Evolutionary conservation across 2,888 invertebrate genomes (phyloP), one percentile per base, ranked within the genome.

Genomic region (Esperia sulphurella): DNA sequence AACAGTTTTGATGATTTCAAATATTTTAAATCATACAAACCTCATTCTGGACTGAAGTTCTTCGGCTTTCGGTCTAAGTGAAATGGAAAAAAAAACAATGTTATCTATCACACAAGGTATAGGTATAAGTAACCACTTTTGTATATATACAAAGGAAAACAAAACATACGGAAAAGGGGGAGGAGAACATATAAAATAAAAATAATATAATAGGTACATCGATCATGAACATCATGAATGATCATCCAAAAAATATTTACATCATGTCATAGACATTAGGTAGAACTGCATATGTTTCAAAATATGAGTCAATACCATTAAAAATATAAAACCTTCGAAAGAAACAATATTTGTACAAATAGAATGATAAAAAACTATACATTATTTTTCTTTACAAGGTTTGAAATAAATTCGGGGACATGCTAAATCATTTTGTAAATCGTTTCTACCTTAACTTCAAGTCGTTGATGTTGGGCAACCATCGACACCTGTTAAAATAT

Each of bases 401-500:
- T 43, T 29, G 14, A 43, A 33, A 45, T 41, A 29, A 9, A 12
- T 12, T 10, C 4, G 39, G 39, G 45, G 12, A 42, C 54, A 51
- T 49, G 42, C 53, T 50, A 45, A 31, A 10, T 41, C 28, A 39
- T 30, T 14, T 43, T 33, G 7, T 9, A 33, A n/a, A 43, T 39
- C 41, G 41, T 56, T 60, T 72, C 70, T 88, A 88, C 88, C 87
- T 88, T 83, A 29, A 83, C 75, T 75, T 76, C 77, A 51, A 87
- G 68, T 59, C 63, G 80, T 58, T 81, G 75, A 48, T 75, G 80
- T 66, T 81, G 79, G 41, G 79, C 68, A 41, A 61, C 65, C 73
- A 79, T 76, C 59, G 79, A 68, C 51, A 84, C 80, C 85, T 86
- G 84, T 75, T 78, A 39, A 14, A 46, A 51, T 50, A 52, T n/a